These are phyloP conservation scores for Tortrix viridana DNA, from an alignment of 2,888 invertebrate species.

Conservation along the genomic window DNA sequence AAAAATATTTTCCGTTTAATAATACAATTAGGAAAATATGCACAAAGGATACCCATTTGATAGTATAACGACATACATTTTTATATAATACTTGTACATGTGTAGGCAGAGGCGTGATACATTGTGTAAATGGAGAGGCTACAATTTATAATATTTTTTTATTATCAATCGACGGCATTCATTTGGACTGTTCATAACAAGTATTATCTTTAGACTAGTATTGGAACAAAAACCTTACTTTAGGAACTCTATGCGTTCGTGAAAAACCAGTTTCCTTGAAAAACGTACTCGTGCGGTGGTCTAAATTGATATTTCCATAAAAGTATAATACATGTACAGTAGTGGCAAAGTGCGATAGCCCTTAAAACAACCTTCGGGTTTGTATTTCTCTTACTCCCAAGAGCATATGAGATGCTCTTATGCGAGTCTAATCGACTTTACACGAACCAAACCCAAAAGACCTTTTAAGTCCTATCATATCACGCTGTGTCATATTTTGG, in stretches of 20 bases:
- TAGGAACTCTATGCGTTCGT: constrained; percentile 31
- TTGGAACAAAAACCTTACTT: constrained; percentile 17
- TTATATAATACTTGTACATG: constrained; percentile 45
- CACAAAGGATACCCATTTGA: constrained; percentile 58
- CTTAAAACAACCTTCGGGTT: too few relatives aligned
- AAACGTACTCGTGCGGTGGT: constrained; percentile 10
- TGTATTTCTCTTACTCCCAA: too few relatives aligned
- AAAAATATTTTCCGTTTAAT: constrained; percentile 76
- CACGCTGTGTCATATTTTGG: too few relatives aligned
- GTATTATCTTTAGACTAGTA: constrained; percentile 15
- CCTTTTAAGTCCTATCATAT: too few relatives aligned
- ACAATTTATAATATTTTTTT: constrained; percentile 37
- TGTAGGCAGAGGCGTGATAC: constrained; percentile 59
- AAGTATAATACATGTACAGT: background rate
- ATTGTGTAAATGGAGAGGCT: constrained; percentile 40
- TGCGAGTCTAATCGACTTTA: too few relatives aligned
- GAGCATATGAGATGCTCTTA: too few relatives aligned
- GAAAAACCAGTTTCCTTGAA: constrained; percentile 22
- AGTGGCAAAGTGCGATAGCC: too few relatives aligned
- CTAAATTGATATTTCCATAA: constrained; percentile 22
- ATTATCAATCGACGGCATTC: constrained; percentile 46
- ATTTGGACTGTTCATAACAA: constrained; percentile 43
- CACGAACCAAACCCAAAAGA: too few relatives aligned
- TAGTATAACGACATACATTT: constrained; percentile 40
- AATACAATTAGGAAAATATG: constrained; percentile 62